These are phyloP conservation scores for Tenthredo distinguenda DNA, from an alignment of 2,888 invertebrate genomes.

Conservation along the genomic window DNA sequence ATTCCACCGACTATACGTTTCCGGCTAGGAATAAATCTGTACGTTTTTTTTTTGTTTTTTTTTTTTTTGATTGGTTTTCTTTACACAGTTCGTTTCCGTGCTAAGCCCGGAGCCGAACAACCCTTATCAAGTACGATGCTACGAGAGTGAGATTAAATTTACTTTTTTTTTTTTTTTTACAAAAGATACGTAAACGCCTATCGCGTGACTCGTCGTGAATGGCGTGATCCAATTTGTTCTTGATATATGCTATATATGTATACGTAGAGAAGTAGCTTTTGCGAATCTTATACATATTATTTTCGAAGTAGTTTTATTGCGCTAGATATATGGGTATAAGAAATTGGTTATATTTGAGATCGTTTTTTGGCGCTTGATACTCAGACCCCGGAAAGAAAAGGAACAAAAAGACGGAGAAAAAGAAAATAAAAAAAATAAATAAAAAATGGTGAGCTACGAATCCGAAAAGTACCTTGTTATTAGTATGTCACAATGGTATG, in stretches of 20 bases:
- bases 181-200: constrained; percentile 19
- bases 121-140: constrained; percentile 17
- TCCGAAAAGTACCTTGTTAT: background rate
- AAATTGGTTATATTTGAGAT: background rate
- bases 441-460: background rate
- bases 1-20: background rate
- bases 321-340: background rate
- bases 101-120: background rate
- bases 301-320: background rate
- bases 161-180: background rate
- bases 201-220: constrained; percentile 38
- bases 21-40: background rate
- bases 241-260: background rate
- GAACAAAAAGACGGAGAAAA: background rate
- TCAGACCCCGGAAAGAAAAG: too few species aligned
- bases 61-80: background rate
- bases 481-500: background rate
- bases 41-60: background rate
- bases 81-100: background rate
- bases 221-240: constrained; percentile 36
- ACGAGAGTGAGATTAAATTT: constrained; percentile 8
- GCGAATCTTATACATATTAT: background rate
- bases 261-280: background rate
- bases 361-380: background rate
- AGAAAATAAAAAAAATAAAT: background rate